Conservation (phyloP, 2,888 invertebrate genomes). For the Tupiocoris notatus region DNA sequence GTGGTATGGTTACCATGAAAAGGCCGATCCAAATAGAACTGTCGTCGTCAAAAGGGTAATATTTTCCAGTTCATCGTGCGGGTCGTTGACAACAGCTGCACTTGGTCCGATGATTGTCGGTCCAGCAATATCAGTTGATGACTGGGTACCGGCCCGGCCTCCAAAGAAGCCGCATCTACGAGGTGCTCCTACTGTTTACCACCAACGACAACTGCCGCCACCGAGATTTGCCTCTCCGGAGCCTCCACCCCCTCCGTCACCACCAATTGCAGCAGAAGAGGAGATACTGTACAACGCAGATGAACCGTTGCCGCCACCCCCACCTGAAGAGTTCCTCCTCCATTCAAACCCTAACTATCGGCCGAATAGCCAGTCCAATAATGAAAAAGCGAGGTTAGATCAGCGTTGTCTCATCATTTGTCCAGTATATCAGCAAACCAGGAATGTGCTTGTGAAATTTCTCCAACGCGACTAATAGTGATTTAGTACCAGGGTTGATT, state of each 20-base stretch:
- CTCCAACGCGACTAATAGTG: too few relatives aligned
- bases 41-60: too few relatives aligned
- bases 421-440: not conserved
- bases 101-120: conserved; percentile 64
- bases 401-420: too few relatives aligned
- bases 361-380: conserved; percentile 25
- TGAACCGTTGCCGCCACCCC: conserved; percentile 48
- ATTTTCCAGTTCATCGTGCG: conserved; percentile 57
- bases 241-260: conserved; percentile 67
- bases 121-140: conserved; percentile 64
- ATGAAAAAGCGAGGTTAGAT: conserved; percentile 39
- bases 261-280: conserved; percentile 52
- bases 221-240: conserved; percentile 60
- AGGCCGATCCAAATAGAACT: too few relatives aligned
- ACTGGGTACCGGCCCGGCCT: conserved; percentile 72
- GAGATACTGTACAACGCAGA: conserved; percentile 40
- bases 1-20: too few relatives aligned
- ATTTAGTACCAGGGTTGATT: too few relatives aligned
- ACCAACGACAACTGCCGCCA: conserved; percentile 65
- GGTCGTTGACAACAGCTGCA: conserved; percentile 58
- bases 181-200: conserved; percentile 60
- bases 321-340: conserved; percentile 43
- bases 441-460: too few relatives aligned
- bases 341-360: conserved; percentile 14
- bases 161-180: conserved; percentile 72